Base-by-base conservation (phyloP, 2,797 vertebrate species). In the Carduelis carduelis region DNA sequence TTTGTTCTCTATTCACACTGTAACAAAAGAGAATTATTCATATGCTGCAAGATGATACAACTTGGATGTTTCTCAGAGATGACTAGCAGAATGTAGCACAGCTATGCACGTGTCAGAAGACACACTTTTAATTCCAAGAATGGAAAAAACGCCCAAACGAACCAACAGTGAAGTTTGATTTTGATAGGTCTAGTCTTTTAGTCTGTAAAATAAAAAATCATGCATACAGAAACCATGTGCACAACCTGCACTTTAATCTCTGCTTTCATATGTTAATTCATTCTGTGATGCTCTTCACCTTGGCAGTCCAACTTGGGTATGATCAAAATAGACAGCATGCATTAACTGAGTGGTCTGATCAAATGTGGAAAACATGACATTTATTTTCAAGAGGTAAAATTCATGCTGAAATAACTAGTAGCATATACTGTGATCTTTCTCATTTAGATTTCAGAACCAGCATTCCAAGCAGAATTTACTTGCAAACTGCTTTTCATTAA, bases 1-100 rank as follows among this genome's bases (percentile, higher is more conserved):
- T 86, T 76, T 90, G 57, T 24, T 71, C 12, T 6, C 17, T 34
- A 61, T 53, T 27, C 21, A 84, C 87, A 70, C 14, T 7, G 5
- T 35, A 78, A 77, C 32, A 88, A 70, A 83, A 96, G 53, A 76
- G 39, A 95, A 92, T 83, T 95, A 95, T 86, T 94, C 21, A 47
- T 91, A n/a, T 39, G 11, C 41, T 77, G 28, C 16, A 84, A 56
- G 37, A 44, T 28, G 11, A 56, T 52, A 30, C 12, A 85, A 60
- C 7, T 63, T 63, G 34, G 24, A 32, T 84, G 59, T 57, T 81
- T 91, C 83, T 86, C 69, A 93, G 5, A 4, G 4, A 63, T 70
- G 66, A 60, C 49, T 88, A 83, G 20, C 5, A 81, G 49, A 88
- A 81, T 46, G 37, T 43, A 81, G 68, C 49, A 68, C 26, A 90